These are phyloP conservation scores for Tenthredo distinguenda DNA, from an alignment of 2,888 invertebrate genomes.

Conservation along the genomic window DNA sequence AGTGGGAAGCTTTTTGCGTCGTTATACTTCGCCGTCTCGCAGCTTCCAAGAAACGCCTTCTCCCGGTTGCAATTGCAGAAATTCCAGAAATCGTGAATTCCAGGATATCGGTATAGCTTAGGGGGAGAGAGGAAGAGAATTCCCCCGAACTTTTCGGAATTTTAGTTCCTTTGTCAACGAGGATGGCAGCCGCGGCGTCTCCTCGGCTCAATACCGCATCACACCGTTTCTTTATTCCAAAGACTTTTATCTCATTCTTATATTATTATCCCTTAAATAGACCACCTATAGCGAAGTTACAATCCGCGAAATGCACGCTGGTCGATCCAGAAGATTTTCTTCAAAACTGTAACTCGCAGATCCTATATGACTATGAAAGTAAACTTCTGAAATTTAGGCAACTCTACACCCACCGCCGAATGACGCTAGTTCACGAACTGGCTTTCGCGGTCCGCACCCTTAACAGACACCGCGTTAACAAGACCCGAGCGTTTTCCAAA, in stretches of 20 bases:
- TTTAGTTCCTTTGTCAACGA: conserved; percentile 32
- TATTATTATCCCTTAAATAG: conserved; percentile 7
- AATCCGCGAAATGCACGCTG: not conserved
- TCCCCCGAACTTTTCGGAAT: conserved; percentile 38
- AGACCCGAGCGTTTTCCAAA: conserved; percentile 3
- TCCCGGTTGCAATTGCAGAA: conserved; percentile 44
- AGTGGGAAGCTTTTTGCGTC: conserved; percentile 40
- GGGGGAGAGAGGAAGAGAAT: not conserved
- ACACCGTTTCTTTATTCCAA: conserved; percentile 2
- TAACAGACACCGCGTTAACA: not conserved
- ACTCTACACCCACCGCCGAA: not conserved
- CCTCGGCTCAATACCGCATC: not conserved
- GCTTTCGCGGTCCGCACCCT: not conserved
- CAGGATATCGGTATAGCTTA: conserved; percentile 6
- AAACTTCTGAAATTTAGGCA: conserved; percentile 13
- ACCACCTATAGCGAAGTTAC: not conserved
- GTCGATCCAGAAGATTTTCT: conserved; percentile 15
- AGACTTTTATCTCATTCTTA: conserved; percentile 19
- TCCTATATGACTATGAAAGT: not conserved
- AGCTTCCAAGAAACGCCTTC: conserved; percentile 11
- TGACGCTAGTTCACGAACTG: not conserved
- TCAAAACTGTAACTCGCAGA: not conserved
- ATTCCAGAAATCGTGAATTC: conserved; percentile 44
- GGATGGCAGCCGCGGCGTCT: not conserved
- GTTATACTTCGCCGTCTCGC: conserved; percentile 30